phyloP scores from a whole-genome alignment of 1,140 invertebrate genomes.

The Colletes gigas region DNA sequence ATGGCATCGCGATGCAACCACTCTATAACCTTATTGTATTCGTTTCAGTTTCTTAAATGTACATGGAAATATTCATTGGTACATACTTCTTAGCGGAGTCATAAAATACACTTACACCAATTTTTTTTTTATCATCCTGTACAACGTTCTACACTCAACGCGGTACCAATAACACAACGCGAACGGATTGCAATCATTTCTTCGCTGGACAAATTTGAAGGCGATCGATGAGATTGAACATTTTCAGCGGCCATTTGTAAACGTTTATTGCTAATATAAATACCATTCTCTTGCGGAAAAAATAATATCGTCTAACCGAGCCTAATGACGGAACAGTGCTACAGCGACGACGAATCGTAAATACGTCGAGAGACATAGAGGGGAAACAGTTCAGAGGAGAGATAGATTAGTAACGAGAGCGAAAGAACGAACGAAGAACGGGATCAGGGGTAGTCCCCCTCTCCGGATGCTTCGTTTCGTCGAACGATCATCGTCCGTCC shows the following conservation, averaged over 20 bases:
- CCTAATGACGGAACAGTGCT: slow-evolving; percentile 44
- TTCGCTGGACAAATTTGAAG: no score
- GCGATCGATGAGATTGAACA: background rate
- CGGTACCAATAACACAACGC: no score
- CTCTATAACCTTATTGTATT: no score
- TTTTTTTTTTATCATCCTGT: no score
- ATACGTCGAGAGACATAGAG: background rate
- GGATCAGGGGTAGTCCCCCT: background rate
- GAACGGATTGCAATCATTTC: no score
- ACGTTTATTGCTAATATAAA: slow-evolving; percentile 77
- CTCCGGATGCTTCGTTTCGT: background rate
- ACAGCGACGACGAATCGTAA: slow-evolving; percentile 4
- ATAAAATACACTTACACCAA: no score
- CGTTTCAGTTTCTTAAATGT: no score
- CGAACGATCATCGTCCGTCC: background rate
- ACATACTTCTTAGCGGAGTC: no score
- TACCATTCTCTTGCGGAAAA: slow-evolving; percentile 71
- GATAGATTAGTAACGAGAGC: background rate
- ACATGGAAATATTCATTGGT: no score
- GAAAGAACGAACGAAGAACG: background rate
- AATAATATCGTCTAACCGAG: slow-evolving; percentile 66
- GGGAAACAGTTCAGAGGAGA: no score
- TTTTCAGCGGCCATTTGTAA: slow-evolving; percentile 23
- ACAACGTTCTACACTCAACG: no score
- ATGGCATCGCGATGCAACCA: no score